Conservation (phyloP, 2,888 invertebrate species). For the Apodemia mormo region DNA sequence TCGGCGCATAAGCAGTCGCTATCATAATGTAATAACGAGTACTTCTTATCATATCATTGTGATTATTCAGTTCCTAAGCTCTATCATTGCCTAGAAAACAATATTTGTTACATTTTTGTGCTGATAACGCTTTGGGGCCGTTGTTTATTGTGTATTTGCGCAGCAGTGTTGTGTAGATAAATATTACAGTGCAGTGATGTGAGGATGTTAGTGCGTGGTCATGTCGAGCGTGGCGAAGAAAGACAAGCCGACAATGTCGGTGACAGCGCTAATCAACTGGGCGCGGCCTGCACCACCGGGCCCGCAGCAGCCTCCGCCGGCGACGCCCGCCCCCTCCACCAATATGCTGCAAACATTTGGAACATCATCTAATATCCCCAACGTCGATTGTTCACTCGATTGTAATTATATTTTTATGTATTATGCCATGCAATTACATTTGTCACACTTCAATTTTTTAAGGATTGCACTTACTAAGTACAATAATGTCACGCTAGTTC, state of each 20-base stretch:
- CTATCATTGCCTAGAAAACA: constrained; percentile 15
- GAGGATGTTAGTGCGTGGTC: constrained; percentile 74
- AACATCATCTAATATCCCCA: constrained; percentile 58
- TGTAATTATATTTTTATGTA: constrained; percentile 51
- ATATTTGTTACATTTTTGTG: constrained; percentile 44
- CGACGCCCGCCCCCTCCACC: constrained; percentile 54
- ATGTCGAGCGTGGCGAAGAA: constrained; percentile 88
- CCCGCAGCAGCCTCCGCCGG: constrained; percentile 38
- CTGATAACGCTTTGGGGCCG: constrained; percentile 27
- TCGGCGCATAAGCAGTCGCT: constrained; percentile 71
- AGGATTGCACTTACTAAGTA: no score
- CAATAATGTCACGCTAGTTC: no score
- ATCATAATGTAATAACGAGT: constrained; percentile 75
- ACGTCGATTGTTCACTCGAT: constrained; percentile 71
- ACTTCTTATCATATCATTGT: constrained; percentile 57
- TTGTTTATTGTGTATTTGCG: constrained; percentile 44
- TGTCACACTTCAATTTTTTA: no score
- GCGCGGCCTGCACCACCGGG: constrained; percentile 62
- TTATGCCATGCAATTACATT: no score
- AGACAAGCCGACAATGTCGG: constrained; percentile 93
- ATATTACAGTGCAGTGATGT: constrained; percentile 63
- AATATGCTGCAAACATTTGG: constrained; percentile 56
- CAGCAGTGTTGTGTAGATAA: constrained; percentile 51
- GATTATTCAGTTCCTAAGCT: constrained; percentile 23
- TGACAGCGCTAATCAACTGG: constrained; percentile 90